phyloP scores from a whole-genome alignment of 2,797 vertebrate species.

The Cyclura pinguis region DNA sequence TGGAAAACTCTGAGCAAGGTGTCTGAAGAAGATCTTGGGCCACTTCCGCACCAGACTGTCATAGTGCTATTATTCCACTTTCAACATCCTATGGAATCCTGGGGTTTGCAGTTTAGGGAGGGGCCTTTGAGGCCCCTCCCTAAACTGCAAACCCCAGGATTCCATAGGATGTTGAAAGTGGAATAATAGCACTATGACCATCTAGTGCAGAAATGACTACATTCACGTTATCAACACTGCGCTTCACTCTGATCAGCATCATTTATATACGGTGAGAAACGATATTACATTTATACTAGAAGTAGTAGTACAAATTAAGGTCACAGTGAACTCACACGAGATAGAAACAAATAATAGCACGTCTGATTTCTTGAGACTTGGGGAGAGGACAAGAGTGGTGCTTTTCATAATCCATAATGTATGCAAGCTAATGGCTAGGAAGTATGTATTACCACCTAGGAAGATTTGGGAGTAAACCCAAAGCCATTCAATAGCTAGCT shows the following conservation, averaged over 20 bases:
- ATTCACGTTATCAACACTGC: background rate
- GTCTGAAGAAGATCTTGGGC: background rate
- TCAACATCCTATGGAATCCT: no score
- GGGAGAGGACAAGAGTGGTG: background rate
- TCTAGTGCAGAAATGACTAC: no score
- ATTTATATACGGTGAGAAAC: background rate
- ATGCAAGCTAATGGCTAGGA: background rate
- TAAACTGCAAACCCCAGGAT: no score
- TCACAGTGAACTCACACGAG: background rate
- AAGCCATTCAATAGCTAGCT: constrained; percentile 19
- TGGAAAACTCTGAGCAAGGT: background rate
- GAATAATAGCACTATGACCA: no score
- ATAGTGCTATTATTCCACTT: no score
- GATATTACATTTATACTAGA: background rate
- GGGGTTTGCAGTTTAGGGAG: no score
- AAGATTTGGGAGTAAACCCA: background rate
- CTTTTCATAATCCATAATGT: constrained; percentile 8
- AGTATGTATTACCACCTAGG: background rate
- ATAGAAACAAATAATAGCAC: background rate
- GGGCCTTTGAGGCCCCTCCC: no score
- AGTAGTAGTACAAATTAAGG: background rate
- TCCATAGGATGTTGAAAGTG: no score
- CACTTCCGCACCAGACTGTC: no score
- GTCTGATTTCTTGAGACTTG: background rate
- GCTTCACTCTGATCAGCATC: background rate